phyloP scores from a whole-genome alignment of 2,113 vertebrate species.

The Platysternon megacephalum region DNA sequence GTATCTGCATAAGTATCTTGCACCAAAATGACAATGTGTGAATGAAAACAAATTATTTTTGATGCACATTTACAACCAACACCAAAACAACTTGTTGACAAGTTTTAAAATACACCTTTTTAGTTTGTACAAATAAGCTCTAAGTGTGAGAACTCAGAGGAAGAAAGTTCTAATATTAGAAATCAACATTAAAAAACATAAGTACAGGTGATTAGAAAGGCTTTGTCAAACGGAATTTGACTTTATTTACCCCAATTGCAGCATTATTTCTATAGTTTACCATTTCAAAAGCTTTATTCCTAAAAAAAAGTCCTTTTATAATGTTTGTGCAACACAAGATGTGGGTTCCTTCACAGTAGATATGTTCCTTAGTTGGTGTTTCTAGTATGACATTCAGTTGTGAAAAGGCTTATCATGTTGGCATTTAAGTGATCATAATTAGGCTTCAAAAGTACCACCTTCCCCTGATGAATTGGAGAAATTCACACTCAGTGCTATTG shows the following conservation, averaged over 20 bases:
- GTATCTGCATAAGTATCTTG: not conserved
- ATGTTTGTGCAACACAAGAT: not conserved
- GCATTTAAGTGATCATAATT: constrained; percentile 67
- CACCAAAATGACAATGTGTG: not conserved
- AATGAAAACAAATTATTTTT: not conserved
- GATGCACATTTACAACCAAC: not conserved
- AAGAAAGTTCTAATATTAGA: not conserved
- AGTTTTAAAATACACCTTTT: constrained; percentile 23
- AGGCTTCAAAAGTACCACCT: not conserved
- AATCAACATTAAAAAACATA: constrained; percentile 28
- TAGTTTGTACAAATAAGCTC: not conserved
- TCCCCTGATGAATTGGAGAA: constrained; percentile 17
- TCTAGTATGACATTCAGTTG: constrained; percentile 53
- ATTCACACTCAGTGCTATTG: not conserved
- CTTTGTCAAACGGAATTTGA: constrained; percentile 30
- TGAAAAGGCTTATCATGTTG: constrained; percentile 34
- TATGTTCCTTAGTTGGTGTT: constrained; percentile 35
- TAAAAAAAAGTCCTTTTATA: not conserved
- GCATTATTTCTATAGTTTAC: not conserved
- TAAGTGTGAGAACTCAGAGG: not conserved
- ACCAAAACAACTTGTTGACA: not conserved
- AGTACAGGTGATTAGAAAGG: constrained; percentile 15
- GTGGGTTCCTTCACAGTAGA: constrained; percentile 48
- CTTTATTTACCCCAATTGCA: not conserved
- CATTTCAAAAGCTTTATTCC: constrained; percentile 42